Evolutionary conservation across 92 coral and sea anemone species (phyloP), one percentile per base, ranked within the genome.

Genomic region (Parazoanthus darwini): DNA sequence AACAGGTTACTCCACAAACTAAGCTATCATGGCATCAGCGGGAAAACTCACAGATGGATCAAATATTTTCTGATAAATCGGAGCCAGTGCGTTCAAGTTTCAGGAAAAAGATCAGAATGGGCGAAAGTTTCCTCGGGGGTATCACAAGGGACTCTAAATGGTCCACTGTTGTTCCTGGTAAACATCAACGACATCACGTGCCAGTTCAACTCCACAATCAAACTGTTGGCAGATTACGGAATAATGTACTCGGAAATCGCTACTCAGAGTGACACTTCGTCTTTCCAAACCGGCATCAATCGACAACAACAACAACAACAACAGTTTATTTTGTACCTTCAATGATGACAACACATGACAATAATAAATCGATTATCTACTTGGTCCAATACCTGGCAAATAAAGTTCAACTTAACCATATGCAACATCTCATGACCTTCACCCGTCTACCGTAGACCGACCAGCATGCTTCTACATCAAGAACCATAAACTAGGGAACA

Each of bases 221-320:
- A 82, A 82, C 86, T 82, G 72, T 82, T 82, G 46, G 86, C 86
- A 82, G 70, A 82, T 54, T 22, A 82, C 37, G 86, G 70, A 82
- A 68, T 82, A 82, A 81, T 81, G 66, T 81, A 81, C 85, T 81
- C 85, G 20, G 85, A 81, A 81, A 81, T 81, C 26, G 50, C 85
- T 48, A 51, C 85, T 81, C 85, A 81, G 50, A 67, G 63, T n/a
- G 72, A 82, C 86, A 58, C 54, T 82, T 58, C 20, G 71, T 82
- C 67, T 81, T n/a, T 94, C 96, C 96, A 94, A 92, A n/a, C n/a
- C 46, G 91, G 82, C 83, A 84, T 29, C 74, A 46, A 89, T 75
- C 54, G 76, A 25, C 33, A 29, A 29, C 33, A 29, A 29, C 33
- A 29, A 29, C 33, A 29, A 29, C 33, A 29, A 29, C 33, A 29